Evolutionary conservation across 2,113 vertebrate genomes (phyloP), one percentile per base, ranked within the genome.

Genomic region (Thunnus maccoyii): DNA sequence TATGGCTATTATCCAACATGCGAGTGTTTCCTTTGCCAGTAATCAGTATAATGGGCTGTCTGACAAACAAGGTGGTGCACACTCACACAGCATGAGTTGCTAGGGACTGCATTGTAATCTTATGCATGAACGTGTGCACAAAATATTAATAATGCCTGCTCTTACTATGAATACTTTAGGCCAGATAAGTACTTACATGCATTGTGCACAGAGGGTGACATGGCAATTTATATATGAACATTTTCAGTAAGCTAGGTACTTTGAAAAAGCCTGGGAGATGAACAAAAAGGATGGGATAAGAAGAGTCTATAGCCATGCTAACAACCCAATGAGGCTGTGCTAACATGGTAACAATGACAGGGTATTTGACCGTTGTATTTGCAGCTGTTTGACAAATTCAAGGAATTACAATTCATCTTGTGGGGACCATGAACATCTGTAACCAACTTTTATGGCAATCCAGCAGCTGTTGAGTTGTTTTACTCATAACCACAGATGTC

Each of bases 11-110:
- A 78, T 89, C 72, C 80, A 78, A 72, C 36, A 51, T 61, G 70
- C 68, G 62, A 80, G 73, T 79, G 76, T 77, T 55, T 70, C 50
- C 72, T 78, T 52, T 84, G 82, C 79, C 47, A 82, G 82, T 76
- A 91, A 93, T 93, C 89, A 90, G 77, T 62, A 16, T 89, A 91
- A 91, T 91, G 90, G 88, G 67, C 72, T 80, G 64, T 68, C 57
- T 74, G 56, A 86, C 82, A 76, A 81, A 83, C 75, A 66, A 11
- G 30, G 69, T 16, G 27, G 46, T 47, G 75, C 70, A 32, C 73
- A 13, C 69, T 74, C 66, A 47, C 62, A 30, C 72, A 64, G 78
- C 20, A 4, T 57, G 57, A 56, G 76, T 52, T 69, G 54, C 80
- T 80, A 3, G 30, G 16, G 44, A 25, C 20, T 60, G 36, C 51